Conservation (phyloP, 2,113 vertebrate species). For the Miniopterus natalensis region DNA sequence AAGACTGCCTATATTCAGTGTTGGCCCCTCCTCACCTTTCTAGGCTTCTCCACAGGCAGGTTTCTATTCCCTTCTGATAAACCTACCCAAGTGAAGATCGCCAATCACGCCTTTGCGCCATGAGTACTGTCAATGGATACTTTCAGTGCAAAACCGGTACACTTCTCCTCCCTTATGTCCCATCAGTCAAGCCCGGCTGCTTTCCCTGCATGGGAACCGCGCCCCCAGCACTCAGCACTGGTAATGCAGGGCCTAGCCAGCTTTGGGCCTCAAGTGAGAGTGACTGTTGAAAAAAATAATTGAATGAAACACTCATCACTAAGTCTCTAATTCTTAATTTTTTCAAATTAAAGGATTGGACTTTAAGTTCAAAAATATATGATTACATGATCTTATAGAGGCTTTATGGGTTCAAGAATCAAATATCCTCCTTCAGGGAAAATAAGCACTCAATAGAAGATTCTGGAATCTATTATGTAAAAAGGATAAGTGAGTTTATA, state of each 20-base stretch:
- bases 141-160: background rate
- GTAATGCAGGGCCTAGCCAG: background rate
- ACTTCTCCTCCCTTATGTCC: background rate
- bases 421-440: background rate
- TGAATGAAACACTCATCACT: background rate
- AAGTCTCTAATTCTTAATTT: background rate
- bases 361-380: constrained; percentile 47
- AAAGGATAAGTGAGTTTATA: constrained; percentile 10
- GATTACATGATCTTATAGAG: background rate
- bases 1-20: background rate
- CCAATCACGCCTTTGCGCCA: background rate
- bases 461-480: constrained; percentile 10
- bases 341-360: constrained; percentile 44
- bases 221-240: background rate
- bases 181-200: background rate
- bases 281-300: background rate
- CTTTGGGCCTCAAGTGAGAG: background rate
- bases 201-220: background rate
- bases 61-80: background rate
- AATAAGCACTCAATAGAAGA: background rate
- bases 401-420: constrained; percentile 2
- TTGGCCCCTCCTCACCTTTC: background rate
- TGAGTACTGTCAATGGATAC: background rate
- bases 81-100: background rate
- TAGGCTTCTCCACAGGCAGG: background rate